Evolutionary conservation across 2,797 vertebrate genomes (phyloP).

Genomic region (Choloepus didactylus): DNA sequence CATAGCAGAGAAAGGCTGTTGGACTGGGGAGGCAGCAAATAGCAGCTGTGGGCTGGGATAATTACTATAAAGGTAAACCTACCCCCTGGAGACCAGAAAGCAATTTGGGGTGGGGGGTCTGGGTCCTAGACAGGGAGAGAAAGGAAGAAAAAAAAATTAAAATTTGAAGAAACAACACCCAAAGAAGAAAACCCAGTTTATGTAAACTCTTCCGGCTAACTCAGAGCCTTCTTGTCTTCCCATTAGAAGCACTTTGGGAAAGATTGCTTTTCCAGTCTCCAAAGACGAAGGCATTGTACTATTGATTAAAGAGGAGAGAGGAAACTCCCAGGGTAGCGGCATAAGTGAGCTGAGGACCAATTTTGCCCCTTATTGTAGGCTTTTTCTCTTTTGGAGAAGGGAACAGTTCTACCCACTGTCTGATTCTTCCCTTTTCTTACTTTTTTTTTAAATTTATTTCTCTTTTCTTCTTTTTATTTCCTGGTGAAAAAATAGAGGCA

Average conservation of each 20-base stretch:
- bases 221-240: slow-evolving; percentile 67
- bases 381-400: slow-evolving; percentile 69
- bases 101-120: slow-evolving; percentile 43
- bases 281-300: slow-evolving; percentile 73
- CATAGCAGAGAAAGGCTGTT: slow-evolving; percentile 71
- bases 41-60: slow-evolving; percentile 68
- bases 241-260: slow-evolving; percentile 74
- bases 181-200: slow-evolving; percentile 68
- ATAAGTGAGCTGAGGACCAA: slow-evolving; percentile 70
- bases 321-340: slow-evolving; percentile 54
- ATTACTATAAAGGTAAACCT: slow-evolving; percentile 78
- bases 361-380: slow-evolving; percentile 69
- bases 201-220: slow-evolving; percentile 72
- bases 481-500: slow-evolving; percentile 75
- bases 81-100: slow-evolving; percentile 68
- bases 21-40: slow-evolving; percentile 69
- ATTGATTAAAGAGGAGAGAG: slow-evolving; percentile 76
- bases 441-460: slow-evolving; percentile 71
- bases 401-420: slow-evolving; percentile 65
- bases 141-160: background rate
- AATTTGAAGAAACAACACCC: slow-evolving; percentile 70
- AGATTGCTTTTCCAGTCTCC: slow-evolving; percentile 73
- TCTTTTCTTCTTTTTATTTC: slow-evolving; percentile 65
- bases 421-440: slow-evolving; percentile 64
- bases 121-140: slow-evolving; percentile 48